phyloP scores from a whole-genome alignment of 2,888 invertebrate genomes.

The Cephus pulcher region DNA sequence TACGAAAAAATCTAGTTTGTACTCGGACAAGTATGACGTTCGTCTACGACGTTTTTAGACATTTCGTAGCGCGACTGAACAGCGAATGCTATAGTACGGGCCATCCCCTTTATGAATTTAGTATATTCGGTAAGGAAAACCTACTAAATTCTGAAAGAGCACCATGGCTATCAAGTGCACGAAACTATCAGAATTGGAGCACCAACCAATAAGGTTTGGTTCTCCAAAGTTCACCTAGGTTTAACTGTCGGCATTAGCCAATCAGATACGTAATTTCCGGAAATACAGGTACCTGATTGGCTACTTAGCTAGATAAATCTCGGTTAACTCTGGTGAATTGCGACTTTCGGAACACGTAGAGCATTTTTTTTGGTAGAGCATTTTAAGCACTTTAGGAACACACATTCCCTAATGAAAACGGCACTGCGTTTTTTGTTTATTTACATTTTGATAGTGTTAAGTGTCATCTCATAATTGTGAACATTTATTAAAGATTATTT shows the following conservation, averaged over 20 bases:
- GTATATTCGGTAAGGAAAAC: neutral
- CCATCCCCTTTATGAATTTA: neutral
- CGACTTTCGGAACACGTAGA: too few relatives aligned
- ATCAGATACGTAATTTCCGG: too few relatives aligned
- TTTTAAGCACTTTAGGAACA: neutral
- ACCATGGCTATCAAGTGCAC: neutral
- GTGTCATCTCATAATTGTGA: neutral
- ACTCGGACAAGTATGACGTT: neutral
- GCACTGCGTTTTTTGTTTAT: neutral
- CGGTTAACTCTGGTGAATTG: too few relatives aligned
- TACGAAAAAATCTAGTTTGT: neutral
- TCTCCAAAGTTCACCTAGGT: too few relatives aligned
- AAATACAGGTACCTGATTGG: too few relatives aligned
- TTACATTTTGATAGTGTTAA: neutral
- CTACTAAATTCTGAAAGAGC: neutral
- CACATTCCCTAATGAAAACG: neutral
- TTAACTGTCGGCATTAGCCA: too few relatives aligned
- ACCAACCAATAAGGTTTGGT: neutral
- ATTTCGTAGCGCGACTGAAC: neutral
- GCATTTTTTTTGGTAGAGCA: neutral
- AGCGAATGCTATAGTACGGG: neutral
- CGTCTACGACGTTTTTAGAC: too few relatives aligned
- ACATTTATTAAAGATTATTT: neutral
- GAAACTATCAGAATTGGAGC: neutral
- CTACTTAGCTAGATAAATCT: too few relatives aligned